Evolutionary conservation across 2,113 vertebrate genomes (phyloP).

Genomic region (Rhabdornis inornatus): DNA sequence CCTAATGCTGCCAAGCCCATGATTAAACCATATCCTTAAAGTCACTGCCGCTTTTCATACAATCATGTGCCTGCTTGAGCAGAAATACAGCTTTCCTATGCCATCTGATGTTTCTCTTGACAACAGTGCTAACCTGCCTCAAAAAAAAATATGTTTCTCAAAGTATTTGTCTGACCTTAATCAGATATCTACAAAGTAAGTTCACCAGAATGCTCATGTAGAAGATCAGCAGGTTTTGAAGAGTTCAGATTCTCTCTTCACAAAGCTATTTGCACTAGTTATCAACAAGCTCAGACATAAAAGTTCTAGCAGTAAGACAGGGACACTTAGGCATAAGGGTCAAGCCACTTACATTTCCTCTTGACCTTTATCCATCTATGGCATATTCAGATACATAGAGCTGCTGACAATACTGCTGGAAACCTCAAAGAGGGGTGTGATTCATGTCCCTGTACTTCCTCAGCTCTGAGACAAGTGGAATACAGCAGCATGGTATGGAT

Average conservation of each 20-base stretch:
- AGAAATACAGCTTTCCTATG: not conserved
- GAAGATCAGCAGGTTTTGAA: not conserved
- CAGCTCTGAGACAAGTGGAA: not conserved
- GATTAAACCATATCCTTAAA: not conserved
- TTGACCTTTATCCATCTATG: not conserved
- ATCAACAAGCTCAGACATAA: not conserved
- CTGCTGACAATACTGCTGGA: not conserved
- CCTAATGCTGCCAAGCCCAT: not conserved
- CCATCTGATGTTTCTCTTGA: not conserved
- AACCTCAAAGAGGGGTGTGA: not conserved
- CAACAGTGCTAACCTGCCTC: not conserved
- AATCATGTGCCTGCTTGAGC: not conserved
- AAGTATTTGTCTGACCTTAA: not conserved
- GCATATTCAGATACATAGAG: not conserved
- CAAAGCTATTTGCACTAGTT: not conserved
- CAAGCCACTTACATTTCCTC: not conserved
- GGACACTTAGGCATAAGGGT: not conserved
- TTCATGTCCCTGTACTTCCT: not conserved
- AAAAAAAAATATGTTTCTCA: not conserved
- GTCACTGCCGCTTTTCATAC: not conserved
- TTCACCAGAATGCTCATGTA: not conserved
- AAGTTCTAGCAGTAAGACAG: not conserved
- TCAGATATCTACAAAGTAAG: not conserved
- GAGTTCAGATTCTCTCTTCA: not conserved
- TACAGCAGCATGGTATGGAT: not conserved